phyloP scores from a whole-genome alignment of 92 coral and sea anemone species.

The Palythoa caribaeorum region DNA sequence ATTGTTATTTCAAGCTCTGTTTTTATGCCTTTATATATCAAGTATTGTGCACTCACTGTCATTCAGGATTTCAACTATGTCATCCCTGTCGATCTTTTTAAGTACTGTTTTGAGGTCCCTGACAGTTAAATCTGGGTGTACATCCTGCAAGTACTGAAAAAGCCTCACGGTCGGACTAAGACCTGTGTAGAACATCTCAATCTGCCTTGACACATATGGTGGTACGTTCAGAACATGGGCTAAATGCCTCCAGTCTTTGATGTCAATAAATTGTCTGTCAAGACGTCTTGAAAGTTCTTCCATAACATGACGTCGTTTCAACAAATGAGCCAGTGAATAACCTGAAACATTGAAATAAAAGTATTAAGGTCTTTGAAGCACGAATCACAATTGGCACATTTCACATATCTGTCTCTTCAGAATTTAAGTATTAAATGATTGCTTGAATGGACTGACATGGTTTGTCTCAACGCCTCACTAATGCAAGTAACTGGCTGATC shows the following conservation, averaged over 20 bases:
- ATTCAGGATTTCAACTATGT: not conserved
- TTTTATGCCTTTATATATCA: too few species aligned
- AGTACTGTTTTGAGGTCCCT: constrained; percentile 8
- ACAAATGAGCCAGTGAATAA: too few species aligned
- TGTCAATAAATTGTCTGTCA: not conserved
- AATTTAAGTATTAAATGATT: too few species aligned
- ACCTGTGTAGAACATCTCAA: constrained; percentile 5
- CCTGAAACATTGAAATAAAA: not conserved
- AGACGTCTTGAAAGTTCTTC: not conserved
- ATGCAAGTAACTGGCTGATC: too few species aligned
- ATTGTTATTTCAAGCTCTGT: too few species aligned
- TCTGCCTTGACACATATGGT: constrained; percentile 6
- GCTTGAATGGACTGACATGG: too few species aligned
- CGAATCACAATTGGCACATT: too few species aligned
- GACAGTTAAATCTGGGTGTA: not conserved
- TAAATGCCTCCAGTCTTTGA: constrained; percentile 31
- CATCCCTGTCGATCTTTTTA: not conserved
- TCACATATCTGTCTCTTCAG: too few species aligned
- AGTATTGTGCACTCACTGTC: not conserved
- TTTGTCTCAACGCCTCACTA: too few species aligned
- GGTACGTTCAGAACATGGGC: constrained; percentile 15
- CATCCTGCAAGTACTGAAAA: not conserved
- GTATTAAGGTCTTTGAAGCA: too few species aligned
- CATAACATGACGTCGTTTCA: too few species aligned
- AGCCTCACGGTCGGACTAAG: constrained; percentile 7